Conservation (phyloP, 2,888 invertebrate species). For the Melanostoma mellinum region DNA sequence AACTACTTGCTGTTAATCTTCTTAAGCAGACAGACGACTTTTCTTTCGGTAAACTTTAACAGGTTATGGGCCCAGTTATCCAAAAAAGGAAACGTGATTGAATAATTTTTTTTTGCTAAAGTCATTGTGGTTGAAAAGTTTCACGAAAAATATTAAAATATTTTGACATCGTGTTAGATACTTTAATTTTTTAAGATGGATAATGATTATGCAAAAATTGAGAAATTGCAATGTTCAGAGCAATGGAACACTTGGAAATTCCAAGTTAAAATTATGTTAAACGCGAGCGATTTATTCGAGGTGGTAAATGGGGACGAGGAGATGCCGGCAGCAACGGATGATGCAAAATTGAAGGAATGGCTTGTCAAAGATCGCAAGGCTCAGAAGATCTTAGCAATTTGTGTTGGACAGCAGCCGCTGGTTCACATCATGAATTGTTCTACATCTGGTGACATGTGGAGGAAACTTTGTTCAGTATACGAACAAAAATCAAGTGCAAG, state of each 20-base stretch:
- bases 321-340: not conserved
- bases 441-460: constrained; percentile 67
- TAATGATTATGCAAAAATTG: not conserved
- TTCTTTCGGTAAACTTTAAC: too few relatives aligned
- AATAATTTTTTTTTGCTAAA: too few relatives aligned
- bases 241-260: constrained; percentile 76
- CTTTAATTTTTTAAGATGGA: too few relatives aligned
- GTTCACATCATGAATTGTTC: constrained; percentile 60
- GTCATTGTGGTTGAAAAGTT: too few relatives aligned
- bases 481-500: constrained; percentile 63
- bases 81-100: too few relatives aligned
- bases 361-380: constrained; percentile 35
- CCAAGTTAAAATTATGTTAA: constrained; percentile 16
- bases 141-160: too few relatives aligned
- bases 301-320: constrained; percentile 19
- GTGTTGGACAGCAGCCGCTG: constrained; percentile 49
- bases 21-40: too few relatives aligned
- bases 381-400: constrained; percentile 53
- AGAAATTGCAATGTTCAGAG: constrained; percentile 20
- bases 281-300: constrained; percentile 6
- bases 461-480: constrained; percentile 59
- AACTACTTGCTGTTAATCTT: too few relatives aligned
- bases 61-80: too few relatives aligned
- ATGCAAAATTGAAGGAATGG: constrained; percentile 14
- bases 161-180: too few relatives aligned